Evolutionary conservation across 2,888 invertebrate genomes (phyloP), one percentile per base, ranked within the genome.

Genomic region (Mythimna lalbum): DNA sequence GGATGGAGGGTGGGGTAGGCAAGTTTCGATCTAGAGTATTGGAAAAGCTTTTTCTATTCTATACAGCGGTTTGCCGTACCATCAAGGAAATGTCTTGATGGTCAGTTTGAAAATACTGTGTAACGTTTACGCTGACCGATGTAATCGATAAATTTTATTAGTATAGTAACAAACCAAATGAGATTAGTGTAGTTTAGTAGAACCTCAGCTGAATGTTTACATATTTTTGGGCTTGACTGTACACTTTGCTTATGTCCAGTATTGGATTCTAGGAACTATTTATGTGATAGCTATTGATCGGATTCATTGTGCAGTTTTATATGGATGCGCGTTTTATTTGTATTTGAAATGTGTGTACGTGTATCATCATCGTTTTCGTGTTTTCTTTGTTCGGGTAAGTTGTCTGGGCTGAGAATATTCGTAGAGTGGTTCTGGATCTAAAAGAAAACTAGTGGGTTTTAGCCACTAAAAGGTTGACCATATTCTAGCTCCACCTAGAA

Each of bases 271-370:
- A 68, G 61, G 82, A 61, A 73, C 60, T 82, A 79, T 80, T 80
- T 80, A 80, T 80, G 63, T 73, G 74, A 79, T 69, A 63, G 31
- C 14, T 80, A 80, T 80, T 68, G 83, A 80, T 82, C 80, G 83
- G 66, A 69, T 79, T 69, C 75, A 74, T 64, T 74, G 75, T 70
- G 69, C 69, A 63, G 53, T 79, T 74, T 74, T 80, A 83, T 73
- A 57, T 59, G 83, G 62, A 74, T 52, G 39, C 52, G 57, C 67
- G 57, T 70, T 80, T 62, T 67, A 69, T 70, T 74, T 73, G 39
- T 73, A 59, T 68, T 33, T 49, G 33, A 23, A 63, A 55, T 55
- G 43, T 82, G 65, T 57, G 53, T 62, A 62, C 62, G 39, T 53
- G 69, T 60, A 33, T 68, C n/a, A 52, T 65, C 73, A 49, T 19